phyloP scores from a whole-genome alignment of 1,140 invertebrate genomes.

The Acromyrmex charruanus region DNA sequence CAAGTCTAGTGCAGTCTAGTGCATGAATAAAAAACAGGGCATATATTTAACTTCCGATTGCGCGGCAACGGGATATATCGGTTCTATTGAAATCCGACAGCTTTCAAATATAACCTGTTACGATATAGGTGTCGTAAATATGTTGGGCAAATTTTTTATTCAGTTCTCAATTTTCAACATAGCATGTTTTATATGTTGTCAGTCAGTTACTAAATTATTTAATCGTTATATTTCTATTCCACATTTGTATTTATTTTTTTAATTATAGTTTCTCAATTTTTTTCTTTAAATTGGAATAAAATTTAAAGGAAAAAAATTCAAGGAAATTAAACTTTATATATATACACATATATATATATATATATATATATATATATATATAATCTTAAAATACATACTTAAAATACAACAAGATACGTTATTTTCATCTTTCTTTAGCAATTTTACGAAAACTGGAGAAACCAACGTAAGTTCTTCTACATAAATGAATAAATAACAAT shows the following conservation, averaged over 20 bases:
- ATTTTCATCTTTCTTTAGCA: too few relatives aligned
- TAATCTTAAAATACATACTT: too few relatives aligned
- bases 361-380: too few relatives aligned
- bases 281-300: neutral
- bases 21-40: too few relatives aligned
- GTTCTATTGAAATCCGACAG: slow-evolving; percentile 18
- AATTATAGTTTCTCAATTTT: neutral
- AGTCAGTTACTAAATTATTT: neutral
- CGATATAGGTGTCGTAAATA: slow-evolving; percentile 39
- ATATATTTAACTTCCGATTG: slow-evolving; percentile 47
- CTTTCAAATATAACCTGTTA: slow-evolving; percentile 27
- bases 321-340: too few relatives aligned
- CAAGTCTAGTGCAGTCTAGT: too few relatives aligned
- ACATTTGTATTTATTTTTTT: neutral
- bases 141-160: slow-evolving; percentile 35
- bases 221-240: neutral
- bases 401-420: too few relatives aligned
- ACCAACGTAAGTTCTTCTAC: neutral
- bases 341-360: too few relatives aligned
- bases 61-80: neutral
- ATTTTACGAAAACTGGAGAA: neutral
- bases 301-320: too few relatives aligned
- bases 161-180: neutral
- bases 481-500: neutral
- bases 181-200: neutral